A percentile compares a stretch with the other conserved stretches of the same genome.
Evolutionary conservation across 2,797 vertebrate genomes (phyloP).

Genomic region (Sorex maritimensis): DNA sequence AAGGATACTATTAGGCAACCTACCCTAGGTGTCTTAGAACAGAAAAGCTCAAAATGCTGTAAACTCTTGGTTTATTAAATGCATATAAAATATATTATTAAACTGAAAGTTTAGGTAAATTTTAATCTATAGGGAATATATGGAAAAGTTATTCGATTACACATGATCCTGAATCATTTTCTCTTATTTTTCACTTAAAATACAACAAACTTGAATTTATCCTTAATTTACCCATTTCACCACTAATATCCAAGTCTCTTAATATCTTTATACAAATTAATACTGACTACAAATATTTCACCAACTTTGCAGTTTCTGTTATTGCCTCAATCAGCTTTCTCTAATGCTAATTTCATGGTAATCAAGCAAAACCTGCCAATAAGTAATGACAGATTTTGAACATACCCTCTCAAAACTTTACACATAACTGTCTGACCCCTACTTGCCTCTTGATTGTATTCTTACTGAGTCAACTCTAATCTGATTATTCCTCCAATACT

Average conservation of each 20-base stretch:
- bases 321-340: not conserved
- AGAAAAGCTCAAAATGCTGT: constrained; percentile 45
- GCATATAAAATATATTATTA: not conserved
- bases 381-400: too few species aligned
- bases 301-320: not conserved
- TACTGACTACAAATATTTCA: not conserved
- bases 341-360: not conserved
- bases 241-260: not conserved
- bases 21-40: not conserved
- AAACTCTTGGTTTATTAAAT: constrained; percentile 5
- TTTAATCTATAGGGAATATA: not conserved
- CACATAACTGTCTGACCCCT: not conserved
- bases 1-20: not conserved
- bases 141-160: not conserved
- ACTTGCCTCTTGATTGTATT: not conserved
- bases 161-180: not conserved
- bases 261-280: not conserved
- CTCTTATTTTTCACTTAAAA: not conserved
- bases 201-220: not conserved
- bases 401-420: too few species aligned
- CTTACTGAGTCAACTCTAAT: not conserved
- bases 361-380: too few species aligned
- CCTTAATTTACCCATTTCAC: not conserved
- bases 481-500: not conserved
- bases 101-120: not conserved